These are phyloP conservation scores for Macrotus californicus DNA, from an alignment of 2,113 vertebrate species.

Conservation along the genomic window DNA sequence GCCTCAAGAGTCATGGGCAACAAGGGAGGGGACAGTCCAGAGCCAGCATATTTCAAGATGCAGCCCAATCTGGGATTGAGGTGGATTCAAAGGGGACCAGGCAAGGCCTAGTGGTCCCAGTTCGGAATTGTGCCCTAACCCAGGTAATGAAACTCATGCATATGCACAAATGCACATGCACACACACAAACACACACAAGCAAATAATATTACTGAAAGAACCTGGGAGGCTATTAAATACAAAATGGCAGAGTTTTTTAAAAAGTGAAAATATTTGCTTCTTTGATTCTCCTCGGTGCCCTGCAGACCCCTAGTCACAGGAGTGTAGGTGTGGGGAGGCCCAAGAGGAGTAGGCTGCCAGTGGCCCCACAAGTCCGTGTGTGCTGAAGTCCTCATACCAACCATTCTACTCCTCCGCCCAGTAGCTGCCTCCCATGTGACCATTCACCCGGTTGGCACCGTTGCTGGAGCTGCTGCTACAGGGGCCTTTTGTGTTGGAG, in stretches of 20 bases:
- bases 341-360: background rate
- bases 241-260: conserved; percentile 66
- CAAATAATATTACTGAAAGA: conserved; percentile 56
- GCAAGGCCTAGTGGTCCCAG: background rate
- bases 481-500: conserved; percentile 73
- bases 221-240: conserved; percentile 65
- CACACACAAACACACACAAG: background rate
- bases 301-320: background rate
- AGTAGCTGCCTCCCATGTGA: conserved; percentile 79
- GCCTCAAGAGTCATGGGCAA: background rate
- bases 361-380: conserved; percentile 60
- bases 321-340: background rate
- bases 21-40: background rate
- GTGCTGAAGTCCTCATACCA: conserved; percentile 34
- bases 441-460: conserved; percentile 91
- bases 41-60: conserved; percentile 19
- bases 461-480: conserved; percentile 75
- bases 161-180: conserved; percentile 1
- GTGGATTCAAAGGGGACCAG: conserved; percentile 18
- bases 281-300: conserved; percentile 59
- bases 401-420: conserved; percentile 80
- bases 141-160: conserved; percentile 46
- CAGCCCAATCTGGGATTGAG: conserved; percentile 37
- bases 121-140: conserved; percentile 43
- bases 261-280: conserved; percentile 63